These are phyloP conservation scores for Drosophila quinaria DNA, from an alignment of 2,888 invertebrate genomes.

Conservation along the genomic window DNA sequence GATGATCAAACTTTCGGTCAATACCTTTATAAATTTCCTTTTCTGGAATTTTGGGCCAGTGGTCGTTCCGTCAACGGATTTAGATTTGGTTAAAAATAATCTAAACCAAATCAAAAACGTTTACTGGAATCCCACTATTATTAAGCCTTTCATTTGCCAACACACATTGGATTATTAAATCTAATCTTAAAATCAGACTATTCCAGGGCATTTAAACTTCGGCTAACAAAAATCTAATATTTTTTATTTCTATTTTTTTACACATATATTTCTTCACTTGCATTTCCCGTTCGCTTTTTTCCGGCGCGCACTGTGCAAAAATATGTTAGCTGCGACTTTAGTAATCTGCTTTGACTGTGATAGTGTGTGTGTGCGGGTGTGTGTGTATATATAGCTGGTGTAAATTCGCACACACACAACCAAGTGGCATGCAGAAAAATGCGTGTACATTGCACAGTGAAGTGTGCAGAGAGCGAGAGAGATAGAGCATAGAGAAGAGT, in stretches of 20 bases:
- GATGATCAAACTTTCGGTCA: too few relatives aligned
- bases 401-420: conserved; percentile 15
- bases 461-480: conserved; percentile 26
- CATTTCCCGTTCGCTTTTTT: conserved; percentile 52
- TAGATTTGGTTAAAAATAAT: too few relatives aligned
- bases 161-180: too few relatives aligned
- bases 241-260: conserved; percentile 19
- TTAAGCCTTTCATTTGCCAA: too few relatives aligned
- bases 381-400: conserved; percentile 6
- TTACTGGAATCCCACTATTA: too few relatives aligned
- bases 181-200: too few relatives aligned
- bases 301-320: conserved; percentile 45
- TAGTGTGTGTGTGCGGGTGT: conserved; percentile 29
- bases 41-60: too few relatives aligned
- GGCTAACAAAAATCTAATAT: not conserved
- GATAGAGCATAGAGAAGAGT: conserved; percentile 14
- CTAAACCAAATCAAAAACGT: too few relatives aligned
- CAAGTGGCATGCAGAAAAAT: conserved; percentile 56
- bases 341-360: conserved; percentile 65
- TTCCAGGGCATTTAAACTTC: conserved; percentile 4
- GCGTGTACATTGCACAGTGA: conserved; percentile 56
- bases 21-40: too few relatives aligned
- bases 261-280: conserved; percentile 52
- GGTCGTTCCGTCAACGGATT: too few relatives aligned
- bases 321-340: conserved; percentile 77